Evolutionary conservation across 2,797 vertebrate genomes (phyloP).

Genomic region (Pseudomugil tenellus): DNA sequence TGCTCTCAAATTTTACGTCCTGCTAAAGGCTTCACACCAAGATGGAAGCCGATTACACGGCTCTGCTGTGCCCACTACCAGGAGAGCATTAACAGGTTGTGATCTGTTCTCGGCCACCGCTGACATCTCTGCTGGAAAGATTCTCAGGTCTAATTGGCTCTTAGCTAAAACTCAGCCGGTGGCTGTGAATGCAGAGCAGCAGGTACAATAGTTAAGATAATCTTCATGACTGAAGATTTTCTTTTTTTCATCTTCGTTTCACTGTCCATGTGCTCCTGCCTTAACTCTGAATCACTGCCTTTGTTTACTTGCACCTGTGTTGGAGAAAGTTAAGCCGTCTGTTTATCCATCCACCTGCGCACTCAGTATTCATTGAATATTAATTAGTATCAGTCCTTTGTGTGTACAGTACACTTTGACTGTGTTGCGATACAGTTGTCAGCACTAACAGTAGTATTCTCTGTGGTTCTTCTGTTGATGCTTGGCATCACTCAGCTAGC

Average conservation of each 20-base stretch:
- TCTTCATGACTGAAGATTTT: constrained; percentile 33
- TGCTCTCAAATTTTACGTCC: neutral
- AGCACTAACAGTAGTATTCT: constrained; percentile 78
- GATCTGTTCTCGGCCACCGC: constrained; percentile 43
- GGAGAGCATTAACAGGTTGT: constrained; percentile 2
- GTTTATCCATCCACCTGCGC: constrained; percentile 71
- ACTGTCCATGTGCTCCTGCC: constrained; percentile 36
- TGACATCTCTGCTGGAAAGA: constrained; percentile 71
- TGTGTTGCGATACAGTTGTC: constrained; percentile 85
- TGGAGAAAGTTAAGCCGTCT: constrained; percentile 46
- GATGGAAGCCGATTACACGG: neutral
- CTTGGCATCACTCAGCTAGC: constrained; percentile 58
- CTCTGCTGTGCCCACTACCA: neutral
- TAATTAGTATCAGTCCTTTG: constrained; percentile 75
- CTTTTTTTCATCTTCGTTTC: neutral
- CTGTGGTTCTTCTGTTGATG: constrained; percentile 62
- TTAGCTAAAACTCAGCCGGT: constrained; percentile 27
- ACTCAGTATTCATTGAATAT: constrained; percentile 76
- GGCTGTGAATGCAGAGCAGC: constrained; percentile 26
- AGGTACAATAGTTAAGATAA: constrained; percentile 22
- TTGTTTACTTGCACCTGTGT: constrained; percentile 60
- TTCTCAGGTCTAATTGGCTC: constrained; percentile 67
- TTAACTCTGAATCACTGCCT: constrained; percentile 48
- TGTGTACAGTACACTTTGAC: constrained; percentile 75
- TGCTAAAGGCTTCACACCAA: neutral